Conservation (phyloP, 2,888 invertebrate species). For the Beris chalybata region DNA sequence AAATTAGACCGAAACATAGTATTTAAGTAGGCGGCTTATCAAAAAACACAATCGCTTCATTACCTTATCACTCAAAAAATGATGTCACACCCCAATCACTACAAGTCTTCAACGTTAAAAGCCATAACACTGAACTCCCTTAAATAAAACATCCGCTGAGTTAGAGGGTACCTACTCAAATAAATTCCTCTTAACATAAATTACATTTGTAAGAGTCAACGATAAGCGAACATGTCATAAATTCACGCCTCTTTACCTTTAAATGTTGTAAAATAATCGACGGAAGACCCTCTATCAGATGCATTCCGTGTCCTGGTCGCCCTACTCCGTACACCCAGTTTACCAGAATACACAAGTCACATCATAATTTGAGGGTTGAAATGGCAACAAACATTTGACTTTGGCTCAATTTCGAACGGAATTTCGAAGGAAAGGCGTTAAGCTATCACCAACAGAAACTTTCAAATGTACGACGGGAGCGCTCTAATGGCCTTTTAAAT, state of each 20-base stretch:
- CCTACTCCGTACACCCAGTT: constrained; percentile 1
- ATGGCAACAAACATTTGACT: not conserved
- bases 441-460: constrained; percentile 22
- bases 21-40: too few species aligned
- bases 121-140: too few species aligned
- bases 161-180: too few species aligned
- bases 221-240: not conserved
- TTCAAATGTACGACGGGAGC: constrained; percentile 19
- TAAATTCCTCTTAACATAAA: not conserved
- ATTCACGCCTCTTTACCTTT: constrained; percentile 9
- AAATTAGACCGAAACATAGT: too few species aligned
- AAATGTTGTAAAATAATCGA: not conserved
- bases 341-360: constrained; percentile 11
- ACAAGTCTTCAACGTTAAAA: too few species aligned
- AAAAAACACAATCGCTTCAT: too few species aligned
- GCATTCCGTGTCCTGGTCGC: constrained; percentile 5
- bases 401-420: constrained; percentile 1
- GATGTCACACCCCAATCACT: too few species aligned
- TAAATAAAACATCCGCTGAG: too few species aligned
- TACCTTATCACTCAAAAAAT: too few species aligned
- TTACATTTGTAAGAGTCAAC: not conserved
- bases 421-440: constrained; percentile 17
- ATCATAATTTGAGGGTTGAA: constrained; percentile 24
- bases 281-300: constrained; percentile 8
- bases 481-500: constrained; percentile 31